These are phyloP conservation scores for Cheirogaleus medius DNA, from an alignment of 2,113 vertebrate species.

Conservation along the genomic window DNA sequence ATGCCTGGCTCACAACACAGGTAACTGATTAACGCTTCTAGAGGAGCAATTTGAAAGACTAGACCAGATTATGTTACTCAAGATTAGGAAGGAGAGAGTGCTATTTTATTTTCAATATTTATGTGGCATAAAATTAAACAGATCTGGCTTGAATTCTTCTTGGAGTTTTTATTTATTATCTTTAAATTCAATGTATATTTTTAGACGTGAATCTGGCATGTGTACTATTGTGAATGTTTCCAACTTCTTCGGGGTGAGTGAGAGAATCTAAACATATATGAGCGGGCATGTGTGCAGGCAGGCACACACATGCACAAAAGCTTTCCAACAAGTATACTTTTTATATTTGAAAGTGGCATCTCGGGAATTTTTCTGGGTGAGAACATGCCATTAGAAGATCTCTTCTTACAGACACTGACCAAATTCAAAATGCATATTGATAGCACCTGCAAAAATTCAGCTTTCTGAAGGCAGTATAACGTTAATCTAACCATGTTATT, in stretches of 20 bases:
- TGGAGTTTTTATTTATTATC: slow-evolving; percentile 53
- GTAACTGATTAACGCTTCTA: background rate
- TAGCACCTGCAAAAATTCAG: background rate
- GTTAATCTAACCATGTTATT: background rate
- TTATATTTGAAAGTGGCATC: background rate
- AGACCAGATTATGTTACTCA: background rate
- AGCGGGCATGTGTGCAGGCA: accelerated
- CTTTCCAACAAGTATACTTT: background rate
- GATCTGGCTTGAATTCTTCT: slow-evolving; percentile 42
- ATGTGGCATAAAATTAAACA: slow-evolving; percentile 38
- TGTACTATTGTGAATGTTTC: background rate
- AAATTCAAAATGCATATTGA: background rate
- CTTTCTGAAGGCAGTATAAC: accelerated
- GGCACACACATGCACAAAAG: accelerated
- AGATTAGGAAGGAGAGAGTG: background rate
- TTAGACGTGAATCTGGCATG: background rate
- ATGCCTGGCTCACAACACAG: background rate
- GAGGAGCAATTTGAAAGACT: background rate
- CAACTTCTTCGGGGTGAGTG: background rate
- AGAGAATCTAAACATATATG: background rate
- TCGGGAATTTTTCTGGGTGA: background rate
- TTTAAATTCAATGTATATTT: slow-evolving; percentile 34
- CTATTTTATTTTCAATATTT: slow-evolving; percentile 22
- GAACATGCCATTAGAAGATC: background rate
- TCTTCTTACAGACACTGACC: background rate